These are phyloP conservation scores for Aphelocoma californica DNA, from an alignment of 2,797 vertebrate genomes.

Conservation along the genomic window DNA sequence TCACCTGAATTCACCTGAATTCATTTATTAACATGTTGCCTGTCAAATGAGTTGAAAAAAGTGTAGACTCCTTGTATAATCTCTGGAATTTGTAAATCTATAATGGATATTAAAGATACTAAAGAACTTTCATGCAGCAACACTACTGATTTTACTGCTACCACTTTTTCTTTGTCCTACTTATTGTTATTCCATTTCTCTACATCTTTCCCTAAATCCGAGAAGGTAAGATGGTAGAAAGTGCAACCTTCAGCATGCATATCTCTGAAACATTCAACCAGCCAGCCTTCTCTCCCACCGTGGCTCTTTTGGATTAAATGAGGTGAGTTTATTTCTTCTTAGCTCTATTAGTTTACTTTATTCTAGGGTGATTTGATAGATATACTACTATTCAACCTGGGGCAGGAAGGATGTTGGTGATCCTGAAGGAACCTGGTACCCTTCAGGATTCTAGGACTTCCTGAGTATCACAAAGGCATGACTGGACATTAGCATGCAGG, in stretches of 20 bases:
- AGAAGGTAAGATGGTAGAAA: background rate
- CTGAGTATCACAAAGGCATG: background rate
- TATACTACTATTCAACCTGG: background rate
- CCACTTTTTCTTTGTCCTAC: background rate
- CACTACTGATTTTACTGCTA: background rate
- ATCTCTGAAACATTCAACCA: background rate
- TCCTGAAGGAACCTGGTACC: background rate
- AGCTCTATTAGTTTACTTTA: background rate
- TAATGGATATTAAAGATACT: background rate
- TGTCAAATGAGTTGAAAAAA: background rate
- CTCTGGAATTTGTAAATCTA: background rate
- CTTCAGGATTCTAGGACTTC: background rate
- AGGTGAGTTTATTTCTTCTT: background rate
- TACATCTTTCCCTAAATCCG: background rate
- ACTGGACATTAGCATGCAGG: rapidly evolving
- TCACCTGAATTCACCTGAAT: background rate
- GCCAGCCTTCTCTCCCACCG: background rate
- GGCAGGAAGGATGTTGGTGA: background rate
- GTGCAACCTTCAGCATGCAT: background rate
- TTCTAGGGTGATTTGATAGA: background rate
- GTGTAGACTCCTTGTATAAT: background rate
- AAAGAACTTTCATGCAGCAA: background rate
- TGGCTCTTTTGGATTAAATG: background rate
- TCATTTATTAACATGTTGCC: background rate
- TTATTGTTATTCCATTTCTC: background rate